These are phyloP conservation scores for Heterotilapia buettikoferi DNA, from an alignment of 2,113 vertebrate species.

Conservation along the genomic window DNA sequence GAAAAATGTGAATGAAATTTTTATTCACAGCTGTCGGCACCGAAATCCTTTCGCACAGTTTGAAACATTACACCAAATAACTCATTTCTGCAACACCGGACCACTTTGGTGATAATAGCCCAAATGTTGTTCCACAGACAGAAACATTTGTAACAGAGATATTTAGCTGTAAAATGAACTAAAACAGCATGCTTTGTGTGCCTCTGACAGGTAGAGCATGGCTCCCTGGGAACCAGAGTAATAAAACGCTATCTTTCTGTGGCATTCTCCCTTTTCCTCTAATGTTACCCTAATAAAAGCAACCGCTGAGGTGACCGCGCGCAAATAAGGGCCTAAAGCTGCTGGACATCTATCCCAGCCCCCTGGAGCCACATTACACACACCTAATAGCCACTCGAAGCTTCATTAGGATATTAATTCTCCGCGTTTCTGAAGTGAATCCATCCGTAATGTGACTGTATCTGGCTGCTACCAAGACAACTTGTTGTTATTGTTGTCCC, in stretches of 20 bases:
- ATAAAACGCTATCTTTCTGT: constrained; percentile 87
- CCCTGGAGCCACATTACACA: constrained; percentile 95
- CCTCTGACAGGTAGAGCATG: constrained; percentile 85
- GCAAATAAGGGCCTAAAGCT: constrained; percentile 92
- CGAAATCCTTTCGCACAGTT: constrained; percentile 45
- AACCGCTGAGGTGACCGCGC: constrained; percentile 89
- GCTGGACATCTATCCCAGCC: constrained; percentile 91
- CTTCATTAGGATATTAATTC: constrained; percentile 99
- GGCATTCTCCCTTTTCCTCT: constrained; percentile 82
- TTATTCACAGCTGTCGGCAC: constrained; percentile 48
- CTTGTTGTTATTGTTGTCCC: constrained; percentile 79
- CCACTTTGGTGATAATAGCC: constrained; percentile 62
- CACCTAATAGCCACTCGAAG: constrained; percentile 89
- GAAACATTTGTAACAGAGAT: constrained; percentile 68
- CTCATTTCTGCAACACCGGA: constrained; percentile 21
- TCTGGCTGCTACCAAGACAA: constrained; percentile 85
- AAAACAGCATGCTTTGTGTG: constrained; percentile 80
- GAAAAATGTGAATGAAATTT: constrained; percentile 69
- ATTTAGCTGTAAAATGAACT: constrained; percentile 68
- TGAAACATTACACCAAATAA: constrained; percentile 48
- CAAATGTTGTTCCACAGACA: constrained; percentile 56
- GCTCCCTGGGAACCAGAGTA: constrained; percentile 92
- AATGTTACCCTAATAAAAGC: constrained; percentile 94
- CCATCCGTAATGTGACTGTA: constrained; percentile 93
- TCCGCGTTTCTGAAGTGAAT: constrained; percentile 91